Evolutionary conservation across 1,140 invertebrate genomes (phyloP).

Genomic region (Steinernema khuongi): DNA sequence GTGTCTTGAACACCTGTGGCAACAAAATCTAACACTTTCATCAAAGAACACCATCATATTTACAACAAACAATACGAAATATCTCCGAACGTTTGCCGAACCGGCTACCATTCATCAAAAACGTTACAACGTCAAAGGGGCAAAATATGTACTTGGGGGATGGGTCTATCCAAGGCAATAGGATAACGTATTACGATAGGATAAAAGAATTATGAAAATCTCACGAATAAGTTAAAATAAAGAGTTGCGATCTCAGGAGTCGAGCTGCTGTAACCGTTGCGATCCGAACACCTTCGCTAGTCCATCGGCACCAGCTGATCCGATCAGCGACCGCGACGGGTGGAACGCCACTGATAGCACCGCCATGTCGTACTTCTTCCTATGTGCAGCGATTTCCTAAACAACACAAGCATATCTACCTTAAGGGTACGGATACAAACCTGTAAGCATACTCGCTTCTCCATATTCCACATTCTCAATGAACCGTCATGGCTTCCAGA

Average conservation of each 20-base stretch:
- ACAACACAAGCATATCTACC: slow-evolving; percentile 60
- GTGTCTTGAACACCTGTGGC: too few species aligned
- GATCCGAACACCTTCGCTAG: slow-evolving; percentile 77
- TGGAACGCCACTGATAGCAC: slow-evolving; percentile 99
- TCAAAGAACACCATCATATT: too few species aligned
- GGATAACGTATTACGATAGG: neutral
- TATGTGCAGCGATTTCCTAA: slow-evolving; percentile 97
- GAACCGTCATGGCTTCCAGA: slow-evolving; percentile 98
- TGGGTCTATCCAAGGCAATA: slow-evolving; percentile 5
- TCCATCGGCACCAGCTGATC: slow-evolving; percentile 93
- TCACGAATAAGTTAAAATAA: neutral
- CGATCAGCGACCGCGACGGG: slow-evolving; percentile 93
- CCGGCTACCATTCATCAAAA: neutral
- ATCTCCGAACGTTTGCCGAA: neutral
- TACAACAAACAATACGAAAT: too few species aligned
- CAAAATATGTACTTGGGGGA: slow-evolving; percentile 12
- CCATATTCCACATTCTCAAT: slow-evolving; percentile 96
- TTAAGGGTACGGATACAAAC: slow-evolving; percentile 28
- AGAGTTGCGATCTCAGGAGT: neutral
- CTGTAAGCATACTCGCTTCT: slow-evolving; percentile 66
- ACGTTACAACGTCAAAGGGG: neutral
- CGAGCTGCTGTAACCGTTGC: neutral
- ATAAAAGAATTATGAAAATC: neutral
- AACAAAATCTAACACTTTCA: too few species aligned
- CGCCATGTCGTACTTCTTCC: slow-evolving; percentile 98